Conservation (phyloP, 2,888 invertebrate genomes). For the Brachylomia viminalis region DNA sequence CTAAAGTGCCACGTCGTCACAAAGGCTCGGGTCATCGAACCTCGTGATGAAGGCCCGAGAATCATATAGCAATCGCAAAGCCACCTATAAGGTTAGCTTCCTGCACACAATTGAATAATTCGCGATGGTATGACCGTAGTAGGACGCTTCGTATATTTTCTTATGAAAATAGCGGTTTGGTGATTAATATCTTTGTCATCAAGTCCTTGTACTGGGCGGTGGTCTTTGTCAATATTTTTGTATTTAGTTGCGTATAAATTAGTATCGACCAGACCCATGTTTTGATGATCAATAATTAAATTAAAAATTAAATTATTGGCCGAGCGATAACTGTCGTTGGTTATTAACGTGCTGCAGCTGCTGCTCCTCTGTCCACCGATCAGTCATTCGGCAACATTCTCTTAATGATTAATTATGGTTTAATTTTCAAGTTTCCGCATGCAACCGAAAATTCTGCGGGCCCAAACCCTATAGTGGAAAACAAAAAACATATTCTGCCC, state of each 20-base stretch:
- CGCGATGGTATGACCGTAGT: constrained; percentile 71
- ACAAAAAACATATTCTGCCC: not conserved
- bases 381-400: not conserved
- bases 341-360: not conserved
- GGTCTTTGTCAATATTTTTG: constrained; percentile 14
- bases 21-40: constrained; percentile 64
- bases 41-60: constrained; percentile 50
- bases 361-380: not conserved
- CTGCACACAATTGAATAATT: constrained; percentile 81
- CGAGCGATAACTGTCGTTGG: not conserved
- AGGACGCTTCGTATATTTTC: constrained; percentile 59
- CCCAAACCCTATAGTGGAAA: not conserved
- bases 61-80: constrained; percentile 67
- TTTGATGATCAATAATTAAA: not conserved
- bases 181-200: constrained; percentile 39
- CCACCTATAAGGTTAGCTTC: constrained; percentile 80
- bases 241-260: not conserved
- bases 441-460: not conserved
- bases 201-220: not conserved
- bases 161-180: constrained; percentile 32
- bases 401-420: not conserved
- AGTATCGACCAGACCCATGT: not conserved
- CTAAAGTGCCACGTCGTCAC: constrained; percentile 40
- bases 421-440: not conserved
- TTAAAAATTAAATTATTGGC: not conserved